These are phyloP conservation scores for Tuberolachnus salignus DNA, from an alignment of 2,888 invertebrate genomes.

Conservation along the genomic window DNA sequence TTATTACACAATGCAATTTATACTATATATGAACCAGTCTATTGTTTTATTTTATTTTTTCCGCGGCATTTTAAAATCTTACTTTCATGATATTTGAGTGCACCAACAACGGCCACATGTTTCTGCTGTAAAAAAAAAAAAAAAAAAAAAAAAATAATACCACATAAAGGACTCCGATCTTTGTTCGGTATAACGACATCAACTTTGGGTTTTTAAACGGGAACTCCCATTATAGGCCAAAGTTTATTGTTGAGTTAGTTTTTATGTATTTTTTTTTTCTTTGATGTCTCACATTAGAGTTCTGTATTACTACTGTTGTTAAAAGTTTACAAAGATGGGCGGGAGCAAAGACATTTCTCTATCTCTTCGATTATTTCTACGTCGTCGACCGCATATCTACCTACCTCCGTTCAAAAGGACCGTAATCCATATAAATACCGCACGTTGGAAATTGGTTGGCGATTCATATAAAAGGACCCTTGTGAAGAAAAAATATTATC, in stretches of 20 bases:
- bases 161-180: conserved; percentile 1
- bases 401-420: background rate
- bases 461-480: background rate
- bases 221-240: conserved; percentile 24
- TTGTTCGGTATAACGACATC: conserved; percentile 21
- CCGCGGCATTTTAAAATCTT: conserved; percentile 4
- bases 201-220: conserved; percentile 29
- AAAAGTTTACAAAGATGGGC: conserved; percentile 21
- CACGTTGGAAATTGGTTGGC: conserved; percentile 7
- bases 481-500: too few relatives aligned
- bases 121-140: conserved; percentile 36
- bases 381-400: background rate
- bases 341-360: conserved; percentile 13
- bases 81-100: background rate
- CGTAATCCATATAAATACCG: background rate
- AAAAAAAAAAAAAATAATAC: conserved; percentile 36
- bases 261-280: conserved; percentile 15
- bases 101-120: conserved; percentile 18
- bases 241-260: conserved; percentile 42
- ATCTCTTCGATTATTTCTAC: conserved; percentile 34
- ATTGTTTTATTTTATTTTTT: conserved; percentile 2
- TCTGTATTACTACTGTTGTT: conserved; percentile 26
- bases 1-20: background rate
- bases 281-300: conserved; percentile 21
- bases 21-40: background rate